Evolutionary conservation across 2,797 vertebrate species (phyloP).

Genomic region (Chromis chromis): DNA sequence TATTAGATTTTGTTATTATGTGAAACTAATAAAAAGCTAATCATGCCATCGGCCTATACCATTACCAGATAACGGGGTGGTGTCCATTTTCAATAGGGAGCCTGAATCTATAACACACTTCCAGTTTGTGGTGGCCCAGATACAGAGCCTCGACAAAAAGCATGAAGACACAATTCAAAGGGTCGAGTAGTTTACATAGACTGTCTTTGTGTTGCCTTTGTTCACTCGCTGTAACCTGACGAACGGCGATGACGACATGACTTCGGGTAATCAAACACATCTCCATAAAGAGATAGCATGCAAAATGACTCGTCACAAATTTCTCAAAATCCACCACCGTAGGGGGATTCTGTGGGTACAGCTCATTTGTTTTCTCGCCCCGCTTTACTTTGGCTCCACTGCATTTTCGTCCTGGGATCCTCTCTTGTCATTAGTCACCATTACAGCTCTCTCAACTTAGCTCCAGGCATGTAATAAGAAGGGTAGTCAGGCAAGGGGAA

Average conservation of each 20-base stretch:
- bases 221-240: constrained; percentile 69
- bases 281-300: constrained; percentile 41
- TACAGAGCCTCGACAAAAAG: constrained; percentile 31
- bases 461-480: constrained; percentile 73
- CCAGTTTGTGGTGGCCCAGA: constrained; percentile 42
- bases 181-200: constrained; percentile 46
- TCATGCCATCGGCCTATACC: constrained; percentile 27
- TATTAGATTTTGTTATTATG: constrained; percentile 44
- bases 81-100: constrained; percentile 17
- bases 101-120: constrained; percentile 21
- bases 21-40: constrained; percentile 57
- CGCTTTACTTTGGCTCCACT: constrained; percentile 40
- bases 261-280: constrained; percentile 56
- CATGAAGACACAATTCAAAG: constrained; percentile 37
- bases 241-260: constrained; percentile 47
- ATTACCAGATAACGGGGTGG: constrained; percentile 34
- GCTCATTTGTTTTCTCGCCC: constrained; percentile 57
- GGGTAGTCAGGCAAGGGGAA: constrained; percentile 52
- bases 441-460: constrained; percentile 69
- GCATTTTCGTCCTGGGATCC: constrained; percentile 54
- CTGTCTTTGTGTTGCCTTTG: constrained; percentile 49
- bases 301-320: constrained; percentile 59
- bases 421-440: constrained; percentile 76
- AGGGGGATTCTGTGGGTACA: constrained; percentile 24
- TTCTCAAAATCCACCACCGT: constrained; percentile 47